Base-by-base conservation (phyloP, 2,113 vertebrate genomes). In the Agelaius tricolor region DNA sequence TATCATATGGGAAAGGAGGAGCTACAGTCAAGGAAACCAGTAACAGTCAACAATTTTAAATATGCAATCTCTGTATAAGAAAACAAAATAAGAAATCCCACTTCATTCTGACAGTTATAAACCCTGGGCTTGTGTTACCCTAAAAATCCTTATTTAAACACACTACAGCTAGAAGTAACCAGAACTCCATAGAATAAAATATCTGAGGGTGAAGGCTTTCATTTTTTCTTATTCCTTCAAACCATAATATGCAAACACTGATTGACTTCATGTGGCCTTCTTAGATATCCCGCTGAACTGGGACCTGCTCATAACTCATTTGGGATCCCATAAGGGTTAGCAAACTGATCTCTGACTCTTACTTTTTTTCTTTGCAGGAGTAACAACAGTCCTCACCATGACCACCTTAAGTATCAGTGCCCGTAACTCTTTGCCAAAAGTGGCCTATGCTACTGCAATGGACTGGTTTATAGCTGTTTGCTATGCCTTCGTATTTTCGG, bases 401-500 rank as follows among this genome's bases (percentile, higher is more conserved):
- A 99, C 99, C 20, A 99, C 99, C 4, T 98, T 99, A 86, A 99
- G 99, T 96, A 99, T 99, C 98, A 99, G 99, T 43, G 99, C 99
- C 75, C 98, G 99, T 46, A 99, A 99, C 97, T 99, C 99, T 30
- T 97, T 99, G 94, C 99, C 99, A 41, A 99, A 99, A 97, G 99
- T 99, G 97, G 99, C 99, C 21, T 99, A 99, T 0, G 99, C 99
- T 47, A 99, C 99, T 2, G 99, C 99, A 54, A 99, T 99, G 99
- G 99, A 99, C 98, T 99, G 99, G 99, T 99, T 99, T 96, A 99
- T 99, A 35, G 99, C 99, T 1, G 99, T 99, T 73, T 99, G 99
- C 96, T 99, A 99, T 8, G 99, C 99, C 62, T 99, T 99, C 26
- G 99, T 99, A 57, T 99, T 99, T 98, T 99, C 99, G 7, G 99